Evolutionary conservation across 2,797 vertebrate species (phyloP), one percentile per base, ranked within the genome.

Genomic region (Argya squamiceps): DNA sequence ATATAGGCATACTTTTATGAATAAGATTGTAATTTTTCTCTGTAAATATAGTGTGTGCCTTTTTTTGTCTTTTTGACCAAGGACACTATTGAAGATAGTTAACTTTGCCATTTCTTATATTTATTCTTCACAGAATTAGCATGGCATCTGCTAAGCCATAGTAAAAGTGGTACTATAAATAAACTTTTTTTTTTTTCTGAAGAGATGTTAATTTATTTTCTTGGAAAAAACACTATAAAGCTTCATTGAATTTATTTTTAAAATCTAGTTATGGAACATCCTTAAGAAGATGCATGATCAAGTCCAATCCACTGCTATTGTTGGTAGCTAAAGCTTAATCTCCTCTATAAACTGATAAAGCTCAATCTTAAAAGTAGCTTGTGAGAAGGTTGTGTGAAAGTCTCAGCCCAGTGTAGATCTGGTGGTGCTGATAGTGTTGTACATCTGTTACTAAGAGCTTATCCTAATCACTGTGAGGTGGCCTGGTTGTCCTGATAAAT

Each of bases 281-380:
- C 60, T 89, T 80, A 88, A 82, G 78, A 89, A 80, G 71, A 62
- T 64, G 26, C 1, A 18, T 50, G n/a, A 84, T 70, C 26, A 41
- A 90, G 62, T 82, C 68, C 43, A 91, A 81, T 91, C 89, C 41
- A 24, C 29, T 90, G 44, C 94, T 96, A 96, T 96, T 94, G 29
- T 93, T 92, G 83, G 92, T 62, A 90, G 32, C 83, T 88, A 93
- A 76, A 96, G 88, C 80, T 76, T 97, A 95, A 96, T 95, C 95
- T 94, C n/a, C 63, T 78, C 41, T 10, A 36, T 95, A 81, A 95
- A 88, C 82, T 86, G 95, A 92, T 96, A 88, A 92, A 86, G 69
- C 47, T 94, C 70, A 73, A 0, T 81, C 83, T 86, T 88, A 84
- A 84, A 96, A 84, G 76, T 84, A 92, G 88, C 43, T 60, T 71